Evolutionary conservation across 1,140 invertebrate genomes (phyloP), one percentile per base, ranked within the genome.

Genomic region (Zaprionus africanus): DNA sequence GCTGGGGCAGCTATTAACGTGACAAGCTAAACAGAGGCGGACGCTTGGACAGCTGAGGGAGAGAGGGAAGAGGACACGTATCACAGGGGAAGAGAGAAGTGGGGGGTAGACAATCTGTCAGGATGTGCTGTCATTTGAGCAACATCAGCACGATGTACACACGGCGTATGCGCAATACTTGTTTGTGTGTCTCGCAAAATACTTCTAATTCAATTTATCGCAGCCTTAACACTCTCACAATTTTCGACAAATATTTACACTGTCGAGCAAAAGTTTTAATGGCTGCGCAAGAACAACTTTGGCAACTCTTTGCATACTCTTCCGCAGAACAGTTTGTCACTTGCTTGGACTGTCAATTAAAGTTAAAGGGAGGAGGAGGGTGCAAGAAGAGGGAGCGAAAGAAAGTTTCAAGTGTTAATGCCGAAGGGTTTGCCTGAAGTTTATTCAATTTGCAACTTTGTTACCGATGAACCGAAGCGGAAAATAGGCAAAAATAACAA

Each of bases 1-100:
- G 38, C 24, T 59, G 19, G 36, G 57, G 53, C 60, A 57, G 71
- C 83, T 87, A 82, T 86, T 86, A 82, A 75, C 73, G 59, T 71
- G 84, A 73, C 80, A 64, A 57, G 36, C 66, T 51, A 19, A 17
- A 17, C 51, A 56, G 61, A 51, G 46, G 31, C 46, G 46, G 11
- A 53, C 62, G n/a, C 4, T 19, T 41, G 19, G 65, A 49, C 46
- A 46, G 36, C 11, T 17, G 12, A 57, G 28, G 7, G 24, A 31
- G 28, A 9, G 28, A 28, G 28, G 7, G 28, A 7, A 0, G 28
- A n/a, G 12, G 38, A 0, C 31, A 31, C 31, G 1, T 31, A 31
- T 0, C 31, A 31, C 2, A 31, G 31, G 17, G 26, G 3, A 22
- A 6, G 26, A 43, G 34, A 11, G 19, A 26, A 36, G 12, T 15